These are phyloP conservation scores for Saiga tatarica DNA, from an alignment of 2,113 vertebrate genomes.

Conservation along the genomic window DNA sequence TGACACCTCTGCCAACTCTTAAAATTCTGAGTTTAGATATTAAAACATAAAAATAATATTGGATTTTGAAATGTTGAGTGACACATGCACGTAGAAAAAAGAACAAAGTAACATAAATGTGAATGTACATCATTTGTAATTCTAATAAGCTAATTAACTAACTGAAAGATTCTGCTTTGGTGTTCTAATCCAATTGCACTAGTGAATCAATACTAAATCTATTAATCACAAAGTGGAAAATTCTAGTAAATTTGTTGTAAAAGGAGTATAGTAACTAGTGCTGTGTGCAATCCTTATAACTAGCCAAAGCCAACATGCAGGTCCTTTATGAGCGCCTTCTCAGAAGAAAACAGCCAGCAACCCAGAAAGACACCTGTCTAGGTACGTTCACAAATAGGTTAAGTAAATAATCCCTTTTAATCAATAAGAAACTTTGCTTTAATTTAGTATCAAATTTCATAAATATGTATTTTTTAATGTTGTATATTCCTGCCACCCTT, in stretches of 20 bases:
- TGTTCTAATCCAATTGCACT: constrained; percentile 78
- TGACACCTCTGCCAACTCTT: neutral
- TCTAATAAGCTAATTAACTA: constrained; percentile 74
- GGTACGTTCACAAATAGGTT: constrained; percentile 90
- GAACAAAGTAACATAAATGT: constrained; percentile 13
- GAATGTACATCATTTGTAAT: constrained; percentile 77
- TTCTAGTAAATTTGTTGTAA: constrained; percentile 81
- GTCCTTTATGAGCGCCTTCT: constrained; percentile 99
- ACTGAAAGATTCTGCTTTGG: constrained; percentile 71
- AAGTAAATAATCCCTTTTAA: constrained; percentile 77
- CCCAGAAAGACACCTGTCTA: constrained; percentile 93
- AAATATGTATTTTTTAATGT: constrained; percentile 23
- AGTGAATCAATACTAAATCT: constrained; percentile 77
- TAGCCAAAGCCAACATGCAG: constrained; percentile 99
- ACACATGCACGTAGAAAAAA: constrained; percentile 44
- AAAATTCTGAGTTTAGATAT: constrained; percentile 37
- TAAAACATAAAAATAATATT: constrained; percentile 46
- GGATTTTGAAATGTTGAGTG: constrained; percentile 17
- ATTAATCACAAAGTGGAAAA: constrained; percentile 84
- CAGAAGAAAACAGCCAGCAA: constrained; percentile 97
- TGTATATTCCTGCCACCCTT: constrained; percentile 17
- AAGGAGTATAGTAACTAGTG: constrained; percentile 92
- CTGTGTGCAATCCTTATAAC: constrained; percentile 96
- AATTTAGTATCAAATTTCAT: constrained; percentile 54
- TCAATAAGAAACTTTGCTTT: constrained; percentile 54